Conservation (phyloP, 2,113 vertebrate species). For the Syngnathus typhle region DNA sequence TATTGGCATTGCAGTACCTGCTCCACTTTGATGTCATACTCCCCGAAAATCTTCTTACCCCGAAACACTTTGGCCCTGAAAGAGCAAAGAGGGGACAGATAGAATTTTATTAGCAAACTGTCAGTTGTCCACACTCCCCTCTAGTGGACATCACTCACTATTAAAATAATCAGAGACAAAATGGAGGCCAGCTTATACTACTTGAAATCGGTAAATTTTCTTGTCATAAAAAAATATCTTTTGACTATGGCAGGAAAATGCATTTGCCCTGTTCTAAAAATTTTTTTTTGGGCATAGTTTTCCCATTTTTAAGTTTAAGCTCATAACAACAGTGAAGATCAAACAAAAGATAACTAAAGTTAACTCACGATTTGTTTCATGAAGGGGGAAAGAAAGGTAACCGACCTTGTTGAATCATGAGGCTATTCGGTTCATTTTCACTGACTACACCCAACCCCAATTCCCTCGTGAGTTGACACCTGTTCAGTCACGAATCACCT, state of each 20-base stretch:
- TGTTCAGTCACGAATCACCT: no score
- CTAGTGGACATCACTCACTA: slow-evolving; percentile 50
- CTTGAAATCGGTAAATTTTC: slow-evolving; percentile 11
- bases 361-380: no score
- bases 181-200: slow-evolving; percentile 34
- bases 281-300: no score
- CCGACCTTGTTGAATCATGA: no score
- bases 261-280: neutral
- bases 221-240: neutral
- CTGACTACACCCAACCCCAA: no score
- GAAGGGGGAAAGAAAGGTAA: no score
- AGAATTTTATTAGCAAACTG: slow-evolving; percentile 2
- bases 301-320: no score
- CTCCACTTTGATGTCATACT: slow-evolving; percentile 93
- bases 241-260: no score
- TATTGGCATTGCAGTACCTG: slow-evolving; percentile 75
- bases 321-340: no score
- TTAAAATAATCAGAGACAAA: slow-evolving; percentile 23
- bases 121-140: slow-evolving; percentile 65
- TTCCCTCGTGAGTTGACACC: no score
- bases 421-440: no score
- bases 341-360: no score
- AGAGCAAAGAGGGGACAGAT: slow-evolving; percentile 7
- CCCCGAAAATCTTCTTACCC: slow-evolving; percentile 90
- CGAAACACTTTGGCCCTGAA: slow-evolving; percentile 89